Percentiles rank a stretch among this genome's conserved stretches.
Evolutionary conservation across 1,140 invertebrate genomes (phyloP).

Genomic region (Coenobita brevimanus): DNA sequence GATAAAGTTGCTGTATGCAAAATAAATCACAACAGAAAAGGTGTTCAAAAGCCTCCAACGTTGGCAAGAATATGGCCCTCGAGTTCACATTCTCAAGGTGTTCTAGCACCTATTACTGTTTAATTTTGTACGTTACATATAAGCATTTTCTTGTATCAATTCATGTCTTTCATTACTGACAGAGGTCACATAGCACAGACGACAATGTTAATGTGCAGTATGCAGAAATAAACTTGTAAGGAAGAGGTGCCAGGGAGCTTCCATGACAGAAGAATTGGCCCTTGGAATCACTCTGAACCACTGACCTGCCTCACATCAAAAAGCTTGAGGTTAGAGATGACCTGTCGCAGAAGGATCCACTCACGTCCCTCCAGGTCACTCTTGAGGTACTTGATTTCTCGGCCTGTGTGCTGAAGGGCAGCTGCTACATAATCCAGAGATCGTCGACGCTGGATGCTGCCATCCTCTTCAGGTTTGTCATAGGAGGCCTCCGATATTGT

Average conservation of each 20-base stretch:
- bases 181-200: too few species aligned
- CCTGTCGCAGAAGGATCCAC: conserved; percentile 62
- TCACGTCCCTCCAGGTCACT: conserved; percentile 63
- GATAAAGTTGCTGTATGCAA: too few species aligned
- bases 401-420: conserved; percentile 38
- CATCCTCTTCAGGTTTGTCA: conserved; percentile 34
- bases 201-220: too few species aligned
- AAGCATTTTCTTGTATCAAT: too few species aligned
- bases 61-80: too few species aligned
- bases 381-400: conserved; percentile 62
- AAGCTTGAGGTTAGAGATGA: conserved; percentile 44
- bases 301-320: conserved; percentile 61
- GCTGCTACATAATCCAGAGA: conserved; percentile 57
- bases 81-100: too few species aligned
- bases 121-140: too few species aligned
- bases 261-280: neutral
- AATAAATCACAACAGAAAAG: too few species aligned
- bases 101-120: too few species aligned
- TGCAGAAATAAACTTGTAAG: neutral
- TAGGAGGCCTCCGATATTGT: conserved; percentile 38
- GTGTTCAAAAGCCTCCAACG: too few species aligned
- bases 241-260: neutral
- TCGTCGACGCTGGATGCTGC: conserved; percentile 31
- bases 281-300: too few species aligned
- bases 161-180: too few species aligned